Percentiles rank a stretch among this genome's conserved stretches.
phyloP scores from a whole-genome alignment of 2,797 vertebrate genomes.

The Apodemus agrarius region DNA sequence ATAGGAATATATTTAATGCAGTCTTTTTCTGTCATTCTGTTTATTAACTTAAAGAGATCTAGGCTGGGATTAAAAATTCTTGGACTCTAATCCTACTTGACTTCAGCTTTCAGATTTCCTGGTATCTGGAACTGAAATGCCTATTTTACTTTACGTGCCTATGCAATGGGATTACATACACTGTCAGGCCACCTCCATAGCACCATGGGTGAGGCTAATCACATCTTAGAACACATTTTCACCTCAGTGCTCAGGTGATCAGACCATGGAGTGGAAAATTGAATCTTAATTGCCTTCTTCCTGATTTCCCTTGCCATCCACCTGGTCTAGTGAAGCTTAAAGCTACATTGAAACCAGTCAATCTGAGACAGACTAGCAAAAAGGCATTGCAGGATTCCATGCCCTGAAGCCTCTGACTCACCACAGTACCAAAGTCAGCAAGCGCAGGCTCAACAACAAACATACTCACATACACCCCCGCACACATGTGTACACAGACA shows the following conservation, averaged over 20 bases:
- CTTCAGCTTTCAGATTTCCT: conserved; percentile 27
- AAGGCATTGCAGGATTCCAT: not conserved
- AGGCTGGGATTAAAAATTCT: not conserved
- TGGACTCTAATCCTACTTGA: conserved; percentile 23
- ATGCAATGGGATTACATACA: not conserved
- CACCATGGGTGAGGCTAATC: not conserved
- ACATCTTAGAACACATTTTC: conserved; percentile 21
- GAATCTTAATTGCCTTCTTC: conserved; percentile 55
- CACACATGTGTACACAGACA: not conserved
- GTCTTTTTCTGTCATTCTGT: conserved; percentile 13
- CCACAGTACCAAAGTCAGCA: not conserved
- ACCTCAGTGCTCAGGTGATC: conserved; percentile 18
- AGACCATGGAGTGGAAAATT: conserved; percentile 38
- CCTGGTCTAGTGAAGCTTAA: not conserved
- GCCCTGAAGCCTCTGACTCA: not conserved
- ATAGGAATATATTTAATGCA: not conserved
- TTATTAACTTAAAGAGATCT: conserved; percentile 18
- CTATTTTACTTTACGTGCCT: conserved; percentile 35
- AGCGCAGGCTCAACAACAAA: not conserved
- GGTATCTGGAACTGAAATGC: not conserved
- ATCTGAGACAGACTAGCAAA: conserved; percentile 26
- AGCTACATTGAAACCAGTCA: conserved; percentile 15
- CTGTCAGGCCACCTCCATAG: not conserved
- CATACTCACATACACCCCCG: not conserved
- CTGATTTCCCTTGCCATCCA: conserved; percentile 38